Conservation (phyloP, 2,888 invertebrate genomes). For the Athrips mouffetella region DNA sequence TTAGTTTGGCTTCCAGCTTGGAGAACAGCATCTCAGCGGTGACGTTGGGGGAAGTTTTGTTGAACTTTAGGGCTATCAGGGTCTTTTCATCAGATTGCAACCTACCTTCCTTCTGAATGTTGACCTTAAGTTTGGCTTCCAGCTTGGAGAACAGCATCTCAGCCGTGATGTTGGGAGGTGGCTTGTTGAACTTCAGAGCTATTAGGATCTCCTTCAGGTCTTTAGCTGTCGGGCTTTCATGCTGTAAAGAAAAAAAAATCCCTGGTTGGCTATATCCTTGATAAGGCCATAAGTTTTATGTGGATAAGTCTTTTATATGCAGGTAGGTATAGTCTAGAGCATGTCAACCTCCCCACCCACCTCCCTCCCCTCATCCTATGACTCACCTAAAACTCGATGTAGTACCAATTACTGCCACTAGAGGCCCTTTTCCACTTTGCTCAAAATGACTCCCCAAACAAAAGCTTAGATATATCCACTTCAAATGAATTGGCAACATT, state of each 20-base stretch:
- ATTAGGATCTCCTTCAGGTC: slow-evolving; percentile 88
- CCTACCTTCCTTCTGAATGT: slow-evolving; percentile 78
- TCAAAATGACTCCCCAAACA: no score
- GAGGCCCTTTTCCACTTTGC: no score
- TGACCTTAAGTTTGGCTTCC: slow-evolving; percentile 82
- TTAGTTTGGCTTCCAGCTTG: slow-evolving; percentile 85
- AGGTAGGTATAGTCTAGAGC: no score
- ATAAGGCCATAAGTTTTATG: no score
- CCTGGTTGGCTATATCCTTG: no score
- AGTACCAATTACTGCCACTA: no score
- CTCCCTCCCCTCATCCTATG: no score
- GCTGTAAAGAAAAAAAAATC: slow-evolving; percentile 70
- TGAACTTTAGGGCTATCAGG: slow-evolving; percentile 88
- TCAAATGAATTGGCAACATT: no score
- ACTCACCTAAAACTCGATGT: no score
- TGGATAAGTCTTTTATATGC: no score
- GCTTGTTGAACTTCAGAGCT: slow-evolving; percentile 89
- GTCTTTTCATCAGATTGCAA: slow-evolving; percentile 80
- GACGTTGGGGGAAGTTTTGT: slow-evolving; percentile 92
- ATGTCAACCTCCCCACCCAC: no score
- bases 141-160: slow-evolving; percentile 88
- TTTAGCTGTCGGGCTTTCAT: slow-evolving; percentile 89
- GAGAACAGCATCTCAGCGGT: slow-evolving; percentile 86
- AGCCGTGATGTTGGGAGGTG: slow-evolving; percentile 89
- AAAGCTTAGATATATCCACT: no score